Evolutionary conservation across 1,140 invertebrate genomes (phyloP), one percentile per base, ranked within the genome.

Genomic region (Hyles vespertilio): DNA sequence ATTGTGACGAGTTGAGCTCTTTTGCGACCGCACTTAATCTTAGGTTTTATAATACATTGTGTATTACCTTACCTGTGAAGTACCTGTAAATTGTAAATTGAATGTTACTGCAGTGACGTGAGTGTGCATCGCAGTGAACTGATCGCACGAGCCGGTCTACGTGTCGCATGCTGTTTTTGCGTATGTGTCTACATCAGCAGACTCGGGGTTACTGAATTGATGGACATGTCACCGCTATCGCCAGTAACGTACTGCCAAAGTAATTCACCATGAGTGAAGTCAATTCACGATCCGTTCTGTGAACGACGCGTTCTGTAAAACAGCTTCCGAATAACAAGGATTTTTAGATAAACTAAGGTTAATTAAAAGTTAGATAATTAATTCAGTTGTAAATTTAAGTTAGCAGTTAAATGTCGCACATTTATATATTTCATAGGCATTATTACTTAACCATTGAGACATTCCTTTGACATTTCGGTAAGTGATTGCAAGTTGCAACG

Each of bases 71-170:
- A 84, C 84, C 84, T 84, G 81, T 78, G 63, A 85, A 82, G 86
- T 89, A 89, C 86, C 86, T 89, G 86, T 86, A 84, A 88, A 88
- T 81, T 89, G 81, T 84, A 87, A 81, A 88, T 86, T 77, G 81
- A 81, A 72, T 84, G 64, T 72, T 69, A 72, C 76, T 76, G 72
- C 73, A 75, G 69, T 74, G 74, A 78, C 65, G n/a, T 61, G 63
- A 62, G 72, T 22, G 22, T 87, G 86, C 86, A 78, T 84, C 76
- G 86, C 84, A 86, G 81, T 87, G 81, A 81, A 89, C 84, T 73
- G 81, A 89, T 64, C 67, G 55, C 64, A 67, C 33, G 57, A 69
- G 59, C 73, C 64, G 68, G 72, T 77, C 76, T 79, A 69, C 70
- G 72, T 83, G 77, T 81, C 78, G 74, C 77, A 77, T 82, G 81